A percentile compares a stretch with the other conserved stretches of the same genome.
phyloP scores from a whole-genome alignment of 30 jellyfish, hydroid and myxozoan species.

The Calvadosia cruxmelitensis region DNA sequence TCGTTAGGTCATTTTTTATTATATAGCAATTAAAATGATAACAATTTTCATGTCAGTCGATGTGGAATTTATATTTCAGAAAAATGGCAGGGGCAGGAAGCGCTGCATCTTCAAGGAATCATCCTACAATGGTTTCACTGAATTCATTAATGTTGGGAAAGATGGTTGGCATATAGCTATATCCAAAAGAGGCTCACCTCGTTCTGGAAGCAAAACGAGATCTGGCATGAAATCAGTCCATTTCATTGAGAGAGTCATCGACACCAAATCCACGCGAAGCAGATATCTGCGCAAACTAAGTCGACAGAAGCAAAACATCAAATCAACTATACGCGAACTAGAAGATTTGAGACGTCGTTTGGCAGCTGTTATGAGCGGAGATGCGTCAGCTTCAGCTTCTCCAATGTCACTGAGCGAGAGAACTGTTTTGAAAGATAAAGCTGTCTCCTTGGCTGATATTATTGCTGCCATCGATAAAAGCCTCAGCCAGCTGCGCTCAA shows the following conservation, averaged over 20 bases:
- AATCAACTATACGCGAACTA: neutral
- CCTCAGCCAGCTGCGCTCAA: neutral
- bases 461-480: neutral
- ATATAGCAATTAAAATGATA: no score
- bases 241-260: neutral
- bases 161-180: neutral
- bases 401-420: neutral
- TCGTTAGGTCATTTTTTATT: no score
- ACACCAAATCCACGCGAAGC: neutral
- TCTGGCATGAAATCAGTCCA: neutral
- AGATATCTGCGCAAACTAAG: neutral
- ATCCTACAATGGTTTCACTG: neutral
- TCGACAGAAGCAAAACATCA: neutral
- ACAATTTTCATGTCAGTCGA: no score
- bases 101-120: neutral
- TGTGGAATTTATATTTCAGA: neutral
- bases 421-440: neutral
- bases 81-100: neutral
- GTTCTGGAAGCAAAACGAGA: neutral
- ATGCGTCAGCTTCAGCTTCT: neutral
- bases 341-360: neutral
- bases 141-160: neutral
- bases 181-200: neutral
- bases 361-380: neutral
- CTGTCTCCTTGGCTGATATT: neutral